A percentile compares a stretch with the other conserved stretches of the same genome.
Evolutionary conservation across 2,888 invertebrate species (phyloP).

Genomic region (Furcula furcula): DNA sequence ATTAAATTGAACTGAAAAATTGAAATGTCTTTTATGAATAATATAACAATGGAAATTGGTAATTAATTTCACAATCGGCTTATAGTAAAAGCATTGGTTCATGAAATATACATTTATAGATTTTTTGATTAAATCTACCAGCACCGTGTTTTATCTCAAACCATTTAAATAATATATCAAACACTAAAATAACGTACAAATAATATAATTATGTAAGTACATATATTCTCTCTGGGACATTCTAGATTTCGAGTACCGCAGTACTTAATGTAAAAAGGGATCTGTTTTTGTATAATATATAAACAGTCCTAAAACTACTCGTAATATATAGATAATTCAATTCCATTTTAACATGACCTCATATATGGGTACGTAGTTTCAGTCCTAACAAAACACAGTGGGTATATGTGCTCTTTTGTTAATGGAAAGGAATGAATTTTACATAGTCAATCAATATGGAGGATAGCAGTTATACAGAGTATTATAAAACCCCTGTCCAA

Average conservation of each 20-base stretch:
- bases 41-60: neutral
- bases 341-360: constrained; percentile 37
- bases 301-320: constrained; percentile 15
- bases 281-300: constrained; percentile 10
- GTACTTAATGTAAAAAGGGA: constrained; percentile 15
- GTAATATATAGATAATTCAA: constrained; percentile 35
- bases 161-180: too few relatives aligned
- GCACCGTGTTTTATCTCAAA: too few relatives aligned
- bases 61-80: constrained; percentile 19
- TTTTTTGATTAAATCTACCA: too few relatives aligned
- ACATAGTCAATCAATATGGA: constrained; percentile 32
- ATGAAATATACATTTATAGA: constrained; percentile 5
- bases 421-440: constrained; percentile 34
- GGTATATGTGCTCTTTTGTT: constrained; percentile 40
- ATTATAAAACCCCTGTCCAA: too few relatives aligned
- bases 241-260: too few relatives aligned
- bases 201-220: too few relatives aligned
- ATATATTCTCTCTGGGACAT: too few relatives aligned
- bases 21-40: constrained; percentile 3
- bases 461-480: too few relatives aligned
- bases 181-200: too few relatives aligned
- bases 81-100: constrained; percentile 13
- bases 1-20: neutral
- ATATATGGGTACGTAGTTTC: constrained; percentile 43
- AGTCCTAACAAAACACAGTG: constrained; percentile 58